Base-by-base conservation (phyloP, 1,140 invertebrate genomes). In the Heliconius eleuchia region DNA sequence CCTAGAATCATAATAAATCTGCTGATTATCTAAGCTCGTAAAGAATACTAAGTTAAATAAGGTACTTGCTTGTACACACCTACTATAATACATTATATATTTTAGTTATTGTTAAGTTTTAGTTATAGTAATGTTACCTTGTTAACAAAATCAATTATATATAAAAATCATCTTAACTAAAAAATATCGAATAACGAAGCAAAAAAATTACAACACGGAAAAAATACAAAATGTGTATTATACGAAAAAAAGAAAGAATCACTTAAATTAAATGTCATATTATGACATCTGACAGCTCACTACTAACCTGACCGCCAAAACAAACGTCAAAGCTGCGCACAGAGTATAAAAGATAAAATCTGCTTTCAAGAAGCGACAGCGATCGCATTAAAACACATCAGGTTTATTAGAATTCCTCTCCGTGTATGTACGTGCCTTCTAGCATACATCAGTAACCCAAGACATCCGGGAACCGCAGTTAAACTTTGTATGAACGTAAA, bases 321-420 rank as follows among this genome's bases (percentile, higher is more conserved):
- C 30, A 52, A 30, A 71, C 76, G 42, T 71, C 66, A 78, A 52
- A 78, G 27, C 60, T 27, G 42, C n/a, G 27, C 77, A 74, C 19
- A 74, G 73, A 74, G 55, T 34, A 74, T 52, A 70, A 74, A 52
- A 79, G 77, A 79, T 79, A 79, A 79, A 27, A 72, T 42, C 34
- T 8, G 34, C 42, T 78, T 23, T 46, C 71, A 23, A 78, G 72
- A 73, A 73, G 73, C 77, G 77, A 79, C 77, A 74, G 73, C 19
- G 72, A 83, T 85, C 79, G 50, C 80, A 85, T 83, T 82, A 86
- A 86, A 86, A 85, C 83, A 66, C 60, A 84, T 79, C 79, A 83
- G 78, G 74, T 84, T 82, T 86, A 87, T 87, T 87, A 87, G 86
- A 84, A 87, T 87, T 87, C 86, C 82, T 80, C 57, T 73, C 77